Evolutionary conservation across 2,797 vertebrate species (phyloP).

Genomic region (Gastrophryne carolinensis): DNA sequence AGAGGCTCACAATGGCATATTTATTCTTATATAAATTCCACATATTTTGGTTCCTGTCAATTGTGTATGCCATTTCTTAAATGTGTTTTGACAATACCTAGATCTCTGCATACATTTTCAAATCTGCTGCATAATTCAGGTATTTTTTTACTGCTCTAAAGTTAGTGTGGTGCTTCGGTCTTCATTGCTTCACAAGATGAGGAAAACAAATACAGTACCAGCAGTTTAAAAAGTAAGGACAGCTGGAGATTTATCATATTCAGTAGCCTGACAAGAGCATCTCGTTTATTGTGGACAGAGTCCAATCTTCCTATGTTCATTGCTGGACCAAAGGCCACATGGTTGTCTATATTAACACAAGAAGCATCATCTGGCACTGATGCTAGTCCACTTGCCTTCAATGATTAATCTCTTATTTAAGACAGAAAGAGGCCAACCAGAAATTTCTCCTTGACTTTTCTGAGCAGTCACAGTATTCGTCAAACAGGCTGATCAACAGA

Average conservation of each 20-base stretch:
- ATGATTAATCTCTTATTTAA: not conserved
- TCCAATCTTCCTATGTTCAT: not conserved
- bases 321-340: not conserved
- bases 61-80: not conserved
- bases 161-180: not conserved
- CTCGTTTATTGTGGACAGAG: not conserved
- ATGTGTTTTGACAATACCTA: constrained; percentile 20
- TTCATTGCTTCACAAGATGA: not conserved
- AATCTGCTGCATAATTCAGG: not conserved
- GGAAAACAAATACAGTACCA: not conserved
- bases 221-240: not conserved
- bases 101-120: not conserved
- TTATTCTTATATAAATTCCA: constrained; percentile 6
- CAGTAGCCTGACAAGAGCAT: not conserved
- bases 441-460: constrained; percentile 11
- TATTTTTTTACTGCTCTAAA: constrained; percentile 5
- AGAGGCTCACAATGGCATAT: constrained; percentile 4
- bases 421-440: not conserved
- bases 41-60: constrained; percentile 12
- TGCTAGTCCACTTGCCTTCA: not conserved
- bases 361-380: not conserved
- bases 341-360: not conserved
- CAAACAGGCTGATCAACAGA: not conserved
- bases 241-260: not conserved
- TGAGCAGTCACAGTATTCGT: not conserved